Evolutionary conservation across 2,113 vertebrate genomes (phyloP), one percentile per base, ranked within the genome.

Genomic region (Hippocampus abdominalis): DNA sequence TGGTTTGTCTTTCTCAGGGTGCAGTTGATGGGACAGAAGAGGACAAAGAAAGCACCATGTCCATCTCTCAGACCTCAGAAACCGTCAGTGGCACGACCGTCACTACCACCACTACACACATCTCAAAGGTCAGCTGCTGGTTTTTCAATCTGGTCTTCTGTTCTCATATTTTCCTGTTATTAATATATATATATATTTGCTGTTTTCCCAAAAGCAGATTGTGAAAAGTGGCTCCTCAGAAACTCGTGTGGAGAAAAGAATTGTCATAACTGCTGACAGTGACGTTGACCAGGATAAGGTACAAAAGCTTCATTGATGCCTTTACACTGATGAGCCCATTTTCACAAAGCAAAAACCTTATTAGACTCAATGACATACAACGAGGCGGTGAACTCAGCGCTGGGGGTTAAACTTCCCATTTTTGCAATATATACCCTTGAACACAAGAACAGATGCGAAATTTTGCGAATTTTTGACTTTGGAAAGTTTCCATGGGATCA

Each of bases 161-260:
- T 18, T 3, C 12, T 67, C 11, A 70, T 27, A 4, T 1, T 53
- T 54, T 15, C 1, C 16, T 59, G 27, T 36, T 9, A 29, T 25
- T 66, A 16, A 5, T 2, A 25, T 32, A 16, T 65, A 7, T 25
- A 0, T 23, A 9, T 51, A 21, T 9, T 11, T 25, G 21, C 59
- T 40, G 15, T 57, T 25, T 25, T 66, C 25, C 32, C 13, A 40
- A 12, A 76, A 44, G 8, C 68, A 98, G 96, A 95, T 94, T 40
- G 95, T 98, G 32, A 97, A 95, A 91, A 92, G 94, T 57, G 95
- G 96, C 42, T 93, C 94, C 70, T 94, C 95, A 12, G 96, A 98
- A 89, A 95, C 94, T 0, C 90, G 96, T 46, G 94, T 98, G 81
- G 96, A 98, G 75, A 98, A 98, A 84, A 95, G 95, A 85, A 98